These are phyloP conservation scores for Iphiclides podalirius DNA, from an alignment of 2,888 invertebrate genomes.

Conservation along the genomic window DNA sequence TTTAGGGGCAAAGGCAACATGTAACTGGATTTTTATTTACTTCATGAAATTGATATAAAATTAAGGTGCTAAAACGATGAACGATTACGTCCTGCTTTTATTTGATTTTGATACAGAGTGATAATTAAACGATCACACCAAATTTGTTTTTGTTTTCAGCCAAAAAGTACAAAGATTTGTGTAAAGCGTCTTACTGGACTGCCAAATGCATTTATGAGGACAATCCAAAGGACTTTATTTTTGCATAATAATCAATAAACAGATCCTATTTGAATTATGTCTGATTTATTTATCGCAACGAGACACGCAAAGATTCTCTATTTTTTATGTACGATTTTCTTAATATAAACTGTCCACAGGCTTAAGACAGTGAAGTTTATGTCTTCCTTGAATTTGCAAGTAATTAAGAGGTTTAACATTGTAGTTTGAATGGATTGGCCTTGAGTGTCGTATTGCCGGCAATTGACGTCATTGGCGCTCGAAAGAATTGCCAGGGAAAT, in stretches of 20 bases:
- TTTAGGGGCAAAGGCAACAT: too few species aligned
- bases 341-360: too few species aligned
- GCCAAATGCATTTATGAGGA: constrained; percentile 67
- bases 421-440: constrained; percentile 2
- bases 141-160: constrained; percentile 41
- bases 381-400: neutral
- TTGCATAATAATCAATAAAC: constrained; percentile 39
- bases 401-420: constrained; percentile 3
- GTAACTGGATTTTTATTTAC: too few species aligned
- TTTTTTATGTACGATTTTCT: too few species aligned
- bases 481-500: constrained; percentile 4
- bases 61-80: too few species aligned
- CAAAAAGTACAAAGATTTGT: constrained; percentile 64
- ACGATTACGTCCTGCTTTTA: too few species aligned
- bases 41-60: too few species aligned
- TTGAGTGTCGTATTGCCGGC: constrained; percentile 6
- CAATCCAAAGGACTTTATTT: constrained; percentile 61
- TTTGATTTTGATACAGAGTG: too few species aligned
- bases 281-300: too few species aligned
- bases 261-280: neutral
- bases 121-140: too few species aligned
- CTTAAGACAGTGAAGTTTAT: too few species aligned
- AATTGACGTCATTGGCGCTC: constrained; percentile 7
- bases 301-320: neutral
- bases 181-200: constrained; percentile 61